phyloP scores from a whole-genome alignment of 2,888 invertebrate species.

The Cheilosia urbana region DNA sequence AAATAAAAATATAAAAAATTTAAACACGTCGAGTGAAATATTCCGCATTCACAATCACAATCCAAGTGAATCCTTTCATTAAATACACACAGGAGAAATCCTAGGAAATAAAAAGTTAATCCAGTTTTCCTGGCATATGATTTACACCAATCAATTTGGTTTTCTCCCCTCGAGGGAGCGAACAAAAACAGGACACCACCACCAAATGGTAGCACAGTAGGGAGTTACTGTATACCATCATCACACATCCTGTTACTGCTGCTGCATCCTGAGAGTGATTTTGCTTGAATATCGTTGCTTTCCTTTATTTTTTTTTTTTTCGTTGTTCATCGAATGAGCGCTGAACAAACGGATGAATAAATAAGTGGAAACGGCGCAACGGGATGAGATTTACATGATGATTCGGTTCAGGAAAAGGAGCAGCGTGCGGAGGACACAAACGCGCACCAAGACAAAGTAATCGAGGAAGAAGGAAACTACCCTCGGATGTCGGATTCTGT shows the following conservation, averaged over 20 bases:
- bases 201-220: conserved; percentile 9
- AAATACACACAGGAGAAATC: conserved; percentile 38
- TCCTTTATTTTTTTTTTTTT: conserved; percentile 6
- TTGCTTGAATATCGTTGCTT: conserved; percentile 24
- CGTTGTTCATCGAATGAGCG: conserved; percentile 40
- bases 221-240: conserved; percentile 5
- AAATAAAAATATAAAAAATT: conserved; percentile 46
- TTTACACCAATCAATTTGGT: conserved; percentile 71
- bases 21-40: conserved; percentile 52
- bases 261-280: conserved; percentile 36
- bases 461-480: conserved; percentile 37
- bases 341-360: conserved; percentile 70
- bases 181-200: conserved; percentile 4
- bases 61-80: conserved; percentile 69
- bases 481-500: conserved; percentile 58
- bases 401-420: conserved; percentile 2
- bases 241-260: conserved; percentile 7
- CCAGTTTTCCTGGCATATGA: conserved; percentile 71
- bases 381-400: conserved; percentile 52
- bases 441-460: conserved; percentile 30
- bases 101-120: conserved; percentile 74
- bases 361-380: conserved; percentile 49
- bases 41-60: conserved; percentile 52
- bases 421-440: not conserved
- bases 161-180: conserved; percentile 8